phyloP scores from a whole-genome alignment of 2,113 vertebrate species.

The Hassar affinis region DNA sequence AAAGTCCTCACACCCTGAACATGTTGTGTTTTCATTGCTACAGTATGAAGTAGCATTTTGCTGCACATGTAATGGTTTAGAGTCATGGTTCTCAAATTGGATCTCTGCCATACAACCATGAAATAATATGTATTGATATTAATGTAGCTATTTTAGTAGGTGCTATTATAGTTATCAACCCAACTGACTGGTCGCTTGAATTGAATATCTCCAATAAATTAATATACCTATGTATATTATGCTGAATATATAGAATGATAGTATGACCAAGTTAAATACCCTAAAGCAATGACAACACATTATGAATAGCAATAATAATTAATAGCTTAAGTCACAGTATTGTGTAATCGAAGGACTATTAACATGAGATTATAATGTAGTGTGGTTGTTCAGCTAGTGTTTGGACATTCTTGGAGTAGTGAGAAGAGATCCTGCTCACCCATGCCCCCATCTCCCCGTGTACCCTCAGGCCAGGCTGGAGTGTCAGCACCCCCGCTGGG shows the following conservation, averaged over 20 bases:
- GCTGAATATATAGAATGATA: not conserved
- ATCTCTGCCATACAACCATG: not conserved
- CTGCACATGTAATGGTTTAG: not conserved
- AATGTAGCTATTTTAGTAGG: not conserved
- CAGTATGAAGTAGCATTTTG: not conserved
- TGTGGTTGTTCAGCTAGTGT: slow-evolving; percentile 70
- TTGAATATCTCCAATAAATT: not conserved
- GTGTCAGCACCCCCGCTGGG: slow-evolving; percentile 65
- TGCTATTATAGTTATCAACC: not conserved
- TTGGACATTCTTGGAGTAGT: slow-evolving; percentile 63
- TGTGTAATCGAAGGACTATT: not conserved
- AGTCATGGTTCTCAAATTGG: not conserved
- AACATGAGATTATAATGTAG: not conserved
- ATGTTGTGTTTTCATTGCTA: not conserved
- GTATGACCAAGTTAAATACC: not conserved
- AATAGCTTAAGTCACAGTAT: not conserved
- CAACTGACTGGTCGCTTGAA: not conserved
- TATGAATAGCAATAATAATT: not conserved
- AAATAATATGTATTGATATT: not conserved
- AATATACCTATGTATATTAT: not conserved
- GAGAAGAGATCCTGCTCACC: slow-evolving; percentile 56
- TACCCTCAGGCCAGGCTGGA: slow-evolving; percentile 44
- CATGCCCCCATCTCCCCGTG: slow-evolving; percentile 54
- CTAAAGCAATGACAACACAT: not conserved
- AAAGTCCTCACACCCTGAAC: slow-evolving; percentile 41